Evolutionary conservation across 2,113 vertebrate genomes (phyloP).

Genomic region (Burhinus oedicnemus): DNA sequence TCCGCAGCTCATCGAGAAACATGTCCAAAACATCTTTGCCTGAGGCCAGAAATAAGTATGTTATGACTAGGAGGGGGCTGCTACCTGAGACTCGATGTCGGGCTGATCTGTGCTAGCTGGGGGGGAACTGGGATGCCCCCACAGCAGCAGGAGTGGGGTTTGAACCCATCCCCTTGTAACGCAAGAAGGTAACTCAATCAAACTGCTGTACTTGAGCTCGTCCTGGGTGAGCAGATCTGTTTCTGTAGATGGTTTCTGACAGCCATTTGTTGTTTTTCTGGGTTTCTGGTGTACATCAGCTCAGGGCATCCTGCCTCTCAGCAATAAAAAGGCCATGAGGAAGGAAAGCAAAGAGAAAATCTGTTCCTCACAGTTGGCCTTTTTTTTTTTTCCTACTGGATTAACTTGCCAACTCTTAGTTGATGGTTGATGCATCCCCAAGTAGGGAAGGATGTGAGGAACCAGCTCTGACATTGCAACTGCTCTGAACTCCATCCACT

Average conservation of each 20-base stretch:
- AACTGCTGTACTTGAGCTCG: not conserved
- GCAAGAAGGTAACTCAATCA: not conserved
- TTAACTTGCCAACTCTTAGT: not conserved
- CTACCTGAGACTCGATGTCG: not conserved
- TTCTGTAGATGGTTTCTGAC: not conserved
- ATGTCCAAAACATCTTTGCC: not conserved
- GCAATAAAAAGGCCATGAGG: not conserved
- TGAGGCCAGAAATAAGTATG: not conserved
- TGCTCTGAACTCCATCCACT: not conserved
- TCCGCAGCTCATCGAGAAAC: not conserved
- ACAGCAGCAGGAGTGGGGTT: not conserved
- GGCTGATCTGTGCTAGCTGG: not conserved
- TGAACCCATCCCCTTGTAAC: not conserved
- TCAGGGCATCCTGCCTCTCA: not conserved
- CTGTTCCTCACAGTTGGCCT: rapidly evolving
- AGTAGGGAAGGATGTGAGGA: not conserved
- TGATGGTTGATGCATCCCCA: not conserved
- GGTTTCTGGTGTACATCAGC: not conserved
- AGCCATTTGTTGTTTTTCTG: not conserved
- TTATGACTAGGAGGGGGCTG: not conserved
- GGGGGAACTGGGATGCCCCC: not conserved
- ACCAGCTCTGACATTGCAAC: not conserved
- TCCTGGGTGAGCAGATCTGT: not conserved
- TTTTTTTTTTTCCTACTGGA: not conserved
- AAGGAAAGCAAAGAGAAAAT: not conserved